phyloP scores from a whole-genome alignment of 2,113 vertebrate species.

The Protomyctophum bolini region DNA sequence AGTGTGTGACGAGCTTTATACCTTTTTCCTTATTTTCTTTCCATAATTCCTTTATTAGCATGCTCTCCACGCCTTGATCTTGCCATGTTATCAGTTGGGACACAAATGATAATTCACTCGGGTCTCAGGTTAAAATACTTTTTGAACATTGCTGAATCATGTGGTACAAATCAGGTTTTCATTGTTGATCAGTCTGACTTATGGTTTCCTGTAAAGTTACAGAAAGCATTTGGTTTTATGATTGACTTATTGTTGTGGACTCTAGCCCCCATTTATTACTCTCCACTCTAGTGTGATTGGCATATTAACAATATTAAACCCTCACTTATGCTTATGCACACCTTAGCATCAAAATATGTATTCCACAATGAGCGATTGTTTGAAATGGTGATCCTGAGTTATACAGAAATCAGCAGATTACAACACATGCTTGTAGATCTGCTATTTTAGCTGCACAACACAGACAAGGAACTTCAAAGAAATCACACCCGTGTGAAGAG shows the following conservation, averaged over 20 bases:
- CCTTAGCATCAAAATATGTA: too few species aligned
- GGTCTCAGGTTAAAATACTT: not conserved
- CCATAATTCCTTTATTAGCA: slow-evolving; percentile 23
- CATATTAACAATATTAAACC: slow-evolving; percentile 21
- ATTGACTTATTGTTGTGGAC: slow-evolving; percentile 58
- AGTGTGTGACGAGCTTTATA: slow-evolving; percentile 53
- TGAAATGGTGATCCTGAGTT: too few species aligned
- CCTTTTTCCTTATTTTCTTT: not conserved
- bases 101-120: not conserved
- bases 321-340: not conserved
- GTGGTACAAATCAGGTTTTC: slow-evolving; percentile 20
- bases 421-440: too few species aligned
- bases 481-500: too few species aligned
- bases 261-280: slow-evolving; percentile 55
- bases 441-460: too few species aligned
- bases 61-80: slow-evolving; percentile 59
- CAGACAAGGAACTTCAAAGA: too few species aligned
- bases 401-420: too few species aligned
- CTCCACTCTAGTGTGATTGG: slow-evolving; percentile 42
- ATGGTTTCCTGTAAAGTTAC: slow-evolving; percentile 30
- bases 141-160: not conserved
- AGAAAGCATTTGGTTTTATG: slow-evolving; percentile 50
- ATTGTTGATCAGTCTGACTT: slow-evolving; percentile 26
- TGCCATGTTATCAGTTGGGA: not conserved
- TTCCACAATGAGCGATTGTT: too few species aligned